Evolutionary conservation across 2,113 vertebrate genomes (phyloP).

Genomic region (Cavia porcellus): DNA sequence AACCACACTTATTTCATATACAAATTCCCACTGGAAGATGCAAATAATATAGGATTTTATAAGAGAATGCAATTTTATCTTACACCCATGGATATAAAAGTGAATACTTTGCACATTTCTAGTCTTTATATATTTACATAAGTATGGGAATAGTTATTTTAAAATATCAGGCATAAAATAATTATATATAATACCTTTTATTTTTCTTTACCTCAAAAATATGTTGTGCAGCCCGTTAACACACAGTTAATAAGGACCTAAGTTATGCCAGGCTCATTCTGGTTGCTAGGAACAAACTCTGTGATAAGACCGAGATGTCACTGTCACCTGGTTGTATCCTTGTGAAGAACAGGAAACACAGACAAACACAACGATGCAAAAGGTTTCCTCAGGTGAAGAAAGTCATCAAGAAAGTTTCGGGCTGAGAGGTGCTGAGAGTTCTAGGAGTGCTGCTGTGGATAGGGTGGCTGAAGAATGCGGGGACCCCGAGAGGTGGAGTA

Average conservation of each 20-base stretch:
- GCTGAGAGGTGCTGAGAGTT: neutral
- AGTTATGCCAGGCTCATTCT: neutral
- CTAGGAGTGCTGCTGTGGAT: neutral
- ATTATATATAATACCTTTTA: neutral
- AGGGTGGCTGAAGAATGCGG: neutral
- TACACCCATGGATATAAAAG: neutral
- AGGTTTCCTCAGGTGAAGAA: neutral
- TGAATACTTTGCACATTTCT: neutral
- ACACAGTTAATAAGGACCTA: neutral
- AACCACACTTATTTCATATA: neutral
- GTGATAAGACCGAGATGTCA: neutral
- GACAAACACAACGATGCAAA: neutral
- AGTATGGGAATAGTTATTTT: neutral
- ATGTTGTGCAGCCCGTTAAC: neutral
- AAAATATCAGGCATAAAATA: neutral
- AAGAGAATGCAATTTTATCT: neutral
- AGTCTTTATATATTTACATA: neutral
- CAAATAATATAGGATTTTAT: neutral
- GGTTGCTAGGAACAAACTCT: neutral
- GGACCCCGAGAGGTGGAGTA: neutral
- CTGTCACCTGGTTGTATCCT: neutral
- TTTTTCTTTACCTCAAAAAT: neutral
- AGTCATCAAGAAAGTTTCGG: neutral
- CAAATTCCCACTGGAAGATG: constrained; percentile 24
- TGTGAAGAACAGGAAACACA: neutral